These are phyloP conservation scores for Branchellion lobata DNA, from an alignment of 2,888 invertebrate genomes.

Conservation along the genomic window DNA sequence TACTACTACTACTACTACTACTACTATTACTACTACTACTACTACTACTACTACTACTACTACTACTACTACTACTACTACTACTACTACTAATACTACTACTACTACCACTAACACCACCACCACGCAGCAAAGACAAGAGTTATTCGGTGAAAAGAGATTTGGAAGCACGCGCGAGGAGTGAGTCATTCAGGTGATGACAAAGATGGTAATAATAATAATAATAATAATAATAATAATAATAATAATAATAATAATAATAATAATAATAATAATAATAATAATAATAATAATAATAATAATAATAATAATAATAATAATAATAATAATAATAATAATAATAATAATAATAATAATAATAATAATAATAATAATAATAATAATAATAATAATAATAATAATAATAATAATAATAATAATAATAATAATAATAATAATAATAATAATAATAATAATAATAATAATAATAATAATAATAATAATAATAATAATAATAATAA, in stretches of 20 bases:
- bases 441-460: conserved; percentile 49
- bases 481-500: background rate
- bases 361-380: too few species aligned
- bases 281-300: too few species aligned
- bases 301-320: too few species aligned
- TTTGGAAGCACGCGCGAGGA: conserved; percentile 88
- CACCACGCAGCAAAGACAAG: conserved; percentile 34
- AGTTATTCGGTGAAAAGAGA: conserved; percentile 86
- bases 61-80: conserved; percentile 39
- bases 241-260: too few species aligned
- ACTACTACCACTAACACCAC: background rate
- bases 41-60: conserved; percentile 40
- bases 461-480: background rate
- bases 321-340: too few species aligned
- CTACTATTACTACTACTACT: conserved; percentile 39
- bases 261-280: too few species aligned
- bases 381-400: too few species aligned
- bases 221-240: background rate
- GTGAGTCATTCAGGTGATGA: conserved; percentile 76
- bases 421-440: too few species aligned
- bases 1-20: conserved; percentile 37
- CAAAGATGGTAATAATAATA: background rate
- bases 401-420: too few species aligned
- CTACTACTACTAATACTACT: conserved; percentile 36
- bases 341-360: too few species aligned